Conservation (phyloP, 1,140 invertebrate genomes). For the Macrocentrus cingulum region DNA sequence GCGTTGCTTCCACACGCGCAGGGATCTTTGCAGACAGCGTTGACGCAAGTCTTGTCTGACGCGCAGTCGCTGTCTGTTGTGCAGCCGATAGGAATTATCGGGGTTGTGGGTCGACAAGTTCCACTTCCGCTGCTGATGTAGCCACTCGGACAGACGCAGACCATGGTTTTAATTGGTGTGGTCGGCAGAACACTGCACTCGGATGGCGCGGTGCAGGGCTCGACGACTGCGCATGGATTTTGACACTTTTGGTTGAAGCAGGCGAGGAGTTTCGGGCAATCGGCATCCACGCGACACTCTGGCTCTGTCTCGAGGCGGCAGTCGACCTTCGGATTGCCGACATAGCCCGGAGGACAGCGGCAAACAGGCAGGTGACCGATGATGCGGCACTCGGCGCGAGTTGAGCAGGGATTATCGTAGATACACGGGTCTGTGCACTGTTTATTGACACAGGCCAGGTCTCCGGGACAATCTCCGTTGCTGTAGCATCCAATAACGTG, state of each 20-base stretch:
- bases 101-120: constrained; percentile 70
- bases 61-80: constrained; percentile 75
- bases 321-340: constrained; percentile 80
- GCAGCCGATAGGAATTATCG: constrained; percentile 70
- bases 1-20: constrained; percentile 81
- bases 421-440: constrained; percentile 86
- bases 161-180: constrained; percentile 81
- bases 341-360: constrained; percentile 71
- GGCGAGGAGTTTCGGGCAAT: constrained; percentile 77
- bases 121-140: constrained; percentile 83
- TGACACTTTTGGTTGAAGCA: constrained; percentile 82
- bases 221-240: constrained; percentile 76
- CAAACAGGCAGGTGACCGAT: constrained; percentile 82
- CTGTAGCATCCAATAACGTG: constrained; percentile 81
- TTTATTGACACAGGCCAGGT: constrained; percentile 81
- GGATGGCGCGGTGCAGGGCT: constrained; percentile 78
- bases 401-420: constrained; percentile 75
- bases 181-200: constrained; percentile 80
- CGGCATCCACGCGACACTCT: constrained; percentile 77
- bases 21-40: constrained; percentile 76
- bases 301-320: constrained; percentile 72
- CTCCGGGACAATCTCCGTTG: constrained; percentile 83
- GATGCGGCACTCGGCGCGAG: constrained; percentile 75
- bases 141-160: constrained; percentile 85
- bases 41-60: constrained; percentile 74